Base-by-base conservation (phyloP, 2,113 vertebrate genomes). In the Eurypyga helias region DNA sequence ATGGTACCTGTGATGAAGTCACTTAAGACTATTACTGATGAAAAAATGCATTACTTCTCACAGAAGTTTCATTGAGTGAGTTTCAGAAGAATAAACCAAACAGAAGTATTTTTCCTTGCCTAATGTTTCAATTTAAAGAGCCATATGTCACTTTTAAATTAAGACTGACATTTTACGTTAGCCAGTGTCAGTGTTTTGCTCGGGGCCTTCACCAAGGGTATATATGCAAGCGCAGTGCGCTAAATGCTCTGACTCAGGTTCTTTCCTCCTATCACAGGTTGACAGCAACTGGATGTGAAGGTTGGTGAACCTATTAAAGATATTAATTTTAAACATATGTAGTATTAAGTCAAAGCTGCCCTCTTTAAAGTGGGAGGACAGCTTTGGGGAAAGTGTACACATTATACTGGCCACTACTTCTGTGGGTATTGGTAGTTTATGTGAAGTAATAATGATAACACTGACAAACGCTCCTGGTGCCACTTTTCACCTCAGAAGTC, bases 211-310 rank as follows among this genome's bases (percentile, higher is more conserved):
- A 57, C 51, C 16, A 48, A 79, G 31, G 28, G 23, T 51, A 5
- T 66, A 6, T 43, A 38, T 80, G 34, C 19, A 88, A 65, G 21
- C 0, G 1, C 14, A 24, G 16, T 19, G 45, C 0, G 1, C 46
- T 54, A 60, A 60, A 67, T 64, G 17, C 13, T 62, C 38, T 41
- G 17, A 58, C 2, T 26, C 6, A 16, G n/a, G 24, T 91, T 80
- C 89, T 31, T 6, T 64, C 17, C 25, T 76, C 86, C 85, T 76
- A n/a, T 76, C 38, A 43, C 28, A 83, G 33, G 38, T 9, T 79
- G 36, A 18, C 38, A 72, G 48, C 34, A 89, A 72, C 17, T 67
- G 33, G 25, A 38, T 83, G 23, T 72, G 67, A 87, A 64, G 21
- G 26, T 41, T 51, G 8, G 29, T 38, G 33, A 79, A 62, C 11